Base-by-base conservation (phyloP, 2,113 vertebrate species). In the Aphelocoma coerulescens region DNA sequence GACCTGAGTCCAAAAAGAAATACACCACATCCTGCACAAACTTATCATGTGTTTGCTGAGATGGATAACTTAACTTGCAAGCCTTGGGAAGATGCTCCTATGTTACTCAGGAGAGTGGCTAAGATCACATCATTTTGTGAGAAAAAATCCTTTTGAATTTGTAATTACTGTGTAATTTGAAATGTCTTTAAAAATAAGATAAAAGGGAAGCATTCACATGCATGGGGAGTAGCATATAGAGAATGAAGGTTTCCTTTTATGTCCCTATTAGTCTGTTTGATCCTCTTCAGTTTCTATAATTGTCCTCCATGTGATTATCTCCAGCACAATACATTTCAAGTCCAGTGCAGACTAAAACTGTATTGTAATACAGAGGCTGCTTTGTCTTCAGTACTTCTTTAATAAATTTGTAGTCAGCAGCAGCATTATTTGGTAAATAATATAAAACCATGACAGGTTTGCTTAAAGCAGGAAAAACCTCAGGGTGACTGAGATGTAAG, bases 141-240 rank as follows among this genome's bases (percentile, higher is more conserved):
- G 30, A 59, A 87, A 87, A 91, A 92, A 80, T 30, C 35, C 39
- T 79, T 89, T 92, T 58, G 46, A 84, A 85, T 95, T 82, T 91
- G 48, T 92, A 93, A 95, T 95, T 92, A 89, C 66, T 78, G 30
- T 92, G 76, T 88, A 91, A 95, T 97, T 94, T 92, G 58, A 94
- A 96, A 82, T 61, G 62, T 91, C 69, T 91, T 65, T 87, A 79
- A 91, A 92, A 89, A 78, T 63, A 84, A 91, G 69, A 93, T 91
- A 63, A 92, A 97, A 95, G 52, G 28, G n/a, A 85, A 87, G 28
- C 35, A 72, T 92, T 95, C 88, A 67, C 75, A 95, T 75, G 84
- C 74, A 82, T 68, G 32, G 14, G 13, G 75, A 85, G 57, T 63
- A 91, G 69, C 0, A 0, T 65, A 82, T 61, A 44, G 90, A 87